phyloP scores from a whole-genome alignment of 2,113 vertebrate genomes.

The Lepisosteus osseus region DNA sequence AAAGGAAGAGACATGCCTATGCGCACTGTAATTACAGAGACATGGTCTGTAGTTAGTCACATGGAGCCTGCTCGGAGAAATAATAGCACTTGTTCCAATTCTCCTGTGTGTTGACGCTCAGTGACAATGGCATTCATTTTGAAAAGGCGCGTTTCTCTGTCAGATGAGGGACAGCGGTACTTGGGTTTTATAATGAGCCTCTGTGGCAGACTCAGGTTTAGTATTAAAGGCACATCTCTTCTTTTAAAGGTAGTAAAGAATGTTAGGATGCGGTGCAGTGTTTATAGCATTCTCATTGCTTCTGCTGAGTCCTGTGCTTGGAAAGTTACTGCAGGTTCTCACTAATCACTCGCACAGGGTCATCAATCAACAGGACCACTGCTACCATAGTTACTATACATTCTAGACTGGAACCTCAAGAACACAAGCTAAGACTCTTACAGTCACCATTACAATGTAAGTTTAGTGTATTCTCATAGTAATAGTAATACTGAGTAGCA shows the following conservation, averaged over 20 bases:
- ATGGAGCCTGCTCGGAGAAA: conserved; percentile 17
- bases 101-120: conserved; percentile 33
- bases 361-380: conserved; percentile 46
- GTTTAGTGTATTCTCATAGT: conserved; percentile 40
- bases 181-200: conserved; percentile 45
- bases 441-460: conserved; percentile 43
- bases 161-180: conserved; percentile 21
- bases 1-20: conserved; percentile 10
- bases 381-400: neutral
- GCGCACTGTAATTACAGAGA: too few relatives aligned
- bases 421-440: conserved; percentile 24
- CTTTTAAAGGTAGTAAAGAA: conserved; percentile 49
- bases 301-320: conserved; percentile 28
- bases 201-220: conserved; percentile 38
- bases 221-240: conserved; percentile 51
- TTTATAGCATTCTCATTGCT: conserved; percentile 46
- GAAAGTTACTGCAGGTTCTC: conserved; percentile 41
- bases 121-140: conserved; percentile 43
- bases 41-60: conserved; percentile 31
- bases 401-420: neutral
- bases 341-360: conserved; percentile 48
- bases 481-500: conserved; percentile 39
- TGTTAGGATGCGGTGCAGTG: conserved; percentile 47
- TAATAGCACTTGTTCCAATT: conserved; percentile 28
- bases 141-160: conserved; percentile 17